phyloP scores from a whole-genome alignment of 2,888 invertebrate genomes.

The Megaustenia siamemsis region DNA sequence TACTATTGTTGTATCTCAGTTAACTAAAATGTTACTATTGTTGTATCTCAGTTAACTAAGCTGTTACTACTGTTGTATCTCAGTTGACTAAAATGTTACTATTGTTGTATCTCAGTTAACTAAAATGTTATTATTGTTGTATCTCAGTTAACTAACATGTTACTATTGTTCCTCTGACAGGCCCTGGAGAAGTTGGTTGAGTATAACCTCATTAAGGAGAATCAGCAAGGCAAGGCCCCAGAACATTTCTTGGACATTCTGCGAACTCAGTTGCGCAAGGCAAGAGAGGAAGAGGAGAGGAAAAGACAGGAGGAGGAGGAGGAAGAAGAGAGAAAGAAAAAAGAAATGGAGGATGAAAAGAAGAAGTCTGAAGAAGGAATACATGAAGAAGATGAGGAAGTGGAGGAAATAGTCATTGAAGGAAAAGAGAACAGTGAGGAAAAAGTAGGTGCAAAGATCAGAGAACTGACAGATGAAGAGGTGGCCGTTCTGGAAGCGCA shows the following conservation, averaged over 20 bases:
- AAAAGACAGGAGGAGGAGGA: conserved; percentile 50
- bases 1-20: no score
- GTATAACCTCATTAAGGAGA: conserved; percentile 53
- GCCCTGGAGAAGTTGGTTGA: conserved; percentile 49
- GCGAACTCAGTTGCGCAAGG: conserved; percentile 51
- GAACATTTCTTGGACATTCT: conserved; percentile 46
- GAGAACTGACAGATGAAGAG: conserved; percentile 51
- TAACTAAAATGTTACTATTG: no score
- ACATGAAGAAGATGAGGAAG: conserved; percentile 35
- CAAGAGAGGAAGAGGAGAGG: conserved; percentile 40
- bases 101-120: no score
- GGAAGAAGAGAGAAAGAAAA: conserved; percentile 37
- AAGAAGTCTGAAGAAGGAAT: conserved; percentile 1
- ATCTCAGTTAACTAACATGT: no score
- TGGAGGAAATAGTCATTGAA: conserved; percentile 45
- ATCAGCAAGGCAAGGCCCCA: conserved; percentile 36
- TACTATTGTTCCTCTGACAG: no score
- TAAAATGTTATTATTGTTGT: no score
- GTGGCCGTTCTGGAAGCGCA: conserved; percentile 28
- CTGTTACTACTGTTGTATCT: no score
- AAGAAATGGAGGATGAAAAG: conserved; percentile 36
- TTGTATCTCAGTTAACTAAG: no score
- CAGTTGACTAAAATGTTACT: no score
- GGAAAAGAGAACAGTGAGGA: background rate
- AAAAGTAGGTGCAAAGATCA: conserved; percentile 17